A percentile compares a stretch with the other conserved stretches of the same genome.
Conservation (phyloP, 1,140 invertebrate genomes). For the Ladona fulva region DNA sequence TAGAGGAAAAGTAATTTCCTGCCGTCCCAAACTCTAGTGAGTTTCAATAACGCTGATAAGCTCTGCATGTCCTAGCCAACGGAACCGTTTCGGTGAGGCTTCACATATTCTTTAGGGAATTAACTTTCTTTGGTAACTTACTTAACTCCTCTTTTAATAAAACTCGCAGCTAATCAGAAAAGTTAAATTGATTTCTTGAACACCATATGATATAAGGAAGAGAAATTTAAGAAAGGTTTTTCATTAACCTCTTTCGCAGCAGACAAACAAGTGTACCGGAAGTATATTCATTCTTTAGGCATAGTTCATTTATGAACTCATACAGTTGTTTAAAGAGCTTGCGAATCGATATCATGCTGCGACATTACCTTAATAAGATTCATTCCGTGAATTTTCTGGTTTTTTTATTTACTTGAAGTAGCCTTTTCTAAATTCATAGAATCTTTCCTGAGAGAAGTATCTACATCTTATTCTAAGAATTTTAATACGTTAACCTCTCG, state of each 20-base stretch:
- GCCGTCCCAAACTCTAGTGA: neutral
- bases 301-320: too few relatives aligned
- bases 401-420: too few relatives aligned
- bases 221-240: neutral
- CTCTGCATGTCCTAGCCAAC: neutral
- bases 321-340: too few relatives aligned
- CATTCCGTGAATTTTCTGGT: too few relatives aligned
- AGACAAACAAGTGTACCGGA: neutral
- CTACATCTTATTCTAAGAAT: too few relatives aligned
- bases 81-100: neutral
- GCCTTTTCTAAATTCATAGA: too few relatives aligned
- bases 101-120: neutral
- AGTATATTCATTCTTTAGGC: neutral
- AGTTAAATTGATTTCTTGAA: conserved; percentile 7
- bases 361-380: too few relatives aligned
- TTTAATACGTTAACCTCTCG: too few relatives aligned
- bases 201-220: neutral
- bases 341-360: too few relatives aligned
- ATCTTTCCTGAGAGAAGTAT: too few relatives aligned
- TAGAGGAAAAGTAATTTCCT: neutral
- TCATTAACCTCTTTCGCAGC: neutral
- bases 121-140: neutral
- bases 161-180: neutral
- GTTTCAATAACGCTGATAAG: neutral
- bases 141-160: neutral